Evolutionary conservation across 2,797 vertebrate species (phyloP).

Genomic region (Tapirus indicus): DNA sequence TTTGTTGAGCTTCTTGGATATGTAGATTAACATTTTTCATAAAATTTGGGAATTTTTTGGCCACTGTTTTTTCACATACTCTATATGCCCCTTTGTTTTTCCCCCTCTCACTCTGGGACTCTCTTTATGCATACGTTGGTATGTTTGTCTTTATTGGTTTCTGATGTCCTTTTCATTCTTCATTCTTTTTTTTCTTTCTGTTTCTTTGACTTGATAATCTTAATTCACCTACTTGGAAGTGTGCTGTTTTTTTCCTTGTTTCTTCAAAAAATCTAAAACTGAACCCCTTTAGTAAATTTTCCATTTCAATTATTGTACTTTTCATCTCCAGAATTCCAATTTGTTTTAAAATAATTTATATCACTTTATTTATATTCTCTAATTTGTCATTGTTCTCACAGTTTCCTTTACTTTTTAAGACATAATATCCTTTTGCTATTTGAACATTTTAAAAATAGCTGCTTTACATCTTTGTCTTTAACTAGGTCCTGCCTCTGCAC

Average conservation of each 20-base stretch:
- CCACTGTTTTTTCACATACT: not conserved
- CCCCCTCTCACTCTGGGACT: not conserved
- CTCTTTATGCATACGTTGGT: not conserved
- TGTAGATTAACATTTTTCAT: not conserved
- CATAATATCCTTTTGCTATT: not conserved
- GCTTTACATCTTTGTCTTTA: not conserved
- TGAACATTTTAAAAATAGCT: not conserved
- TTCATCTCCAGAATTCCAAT: not conserved
- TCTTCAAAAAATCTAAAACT: not conserved
- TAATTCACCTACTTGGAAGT: not conserved
- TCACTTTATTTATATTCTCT: not conserved
- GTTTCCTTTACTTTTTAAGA: not conserved
- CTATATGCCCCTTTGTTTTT: not conserved
- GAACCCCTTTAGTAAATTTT: not conserved
- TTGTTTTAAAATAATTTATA: not conserved
- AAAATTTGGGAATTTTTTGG: not conserved
- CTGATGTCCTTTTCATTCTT: not conserved
- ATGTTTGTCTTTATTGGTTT: not conserved
- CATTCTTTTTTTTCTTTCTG: not conserved
- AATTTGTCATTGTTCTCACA: not conserved
- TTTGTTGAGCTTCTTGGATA: not conserved
- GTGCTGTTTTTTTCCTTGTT: not conserved
- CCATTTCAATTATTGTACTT: not conserved
- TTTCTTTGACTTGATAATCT: not conserved
- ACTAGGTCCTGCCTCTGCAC: not conserved